A percentile compares a stretch with the other conserved stretches of the same genome.
Conservation (phyloP, 2,113 vertebrate genomes). For the Apistogramma diplotaenia region DNA sequence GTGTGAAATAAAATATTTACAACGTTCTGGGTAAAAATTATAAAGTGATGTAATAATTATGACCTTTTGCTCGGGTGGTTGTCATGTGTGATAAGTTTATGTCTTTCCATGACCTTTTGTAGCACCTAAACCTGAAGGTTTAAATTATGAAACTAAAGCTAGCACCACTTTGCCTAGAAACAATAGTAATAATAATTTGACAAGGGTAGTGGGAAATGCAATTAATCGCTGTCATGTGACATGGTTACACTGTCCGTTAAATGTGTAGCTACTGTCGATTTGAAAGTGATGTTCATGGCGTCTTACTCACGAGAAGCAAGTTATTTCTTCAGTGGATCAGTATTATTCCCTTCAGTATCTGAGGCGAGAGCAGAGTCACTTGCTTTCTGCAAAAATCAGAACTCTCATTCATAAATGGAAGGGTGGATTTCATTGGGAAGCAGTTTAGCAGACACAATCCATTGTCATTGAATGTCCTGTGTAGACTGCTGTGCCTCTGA, state of each 20-base stretch:
- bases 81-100: neutral
- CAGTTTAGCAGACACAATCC: neutral
- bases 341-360: neutral
- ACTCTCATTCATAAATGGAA: neutral
- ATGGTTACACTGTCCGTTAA: neutral
- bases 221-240: neutral
- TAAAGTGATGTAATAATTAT: neutral
- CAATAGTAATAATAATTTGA: neutral
- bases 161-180: neutral
- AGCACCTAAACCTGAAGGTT: neutral
- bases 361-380: neutral
- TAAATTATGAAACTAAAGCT: neutral
- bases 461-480: conserved; percentile 39
- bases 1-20: neutral
- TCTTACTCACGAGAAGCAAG: neutral
- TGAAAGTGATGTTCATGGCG: neutral
- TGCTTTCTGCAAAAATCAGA: neutral
- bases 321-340: neutral
- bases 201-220: neutral
- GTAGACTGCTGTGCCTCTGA: neutral
- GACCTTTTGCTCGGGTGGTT: neutral
- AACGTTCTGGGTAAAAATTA: neutral
- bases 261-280: neutral
- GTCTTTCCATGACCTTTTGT: neutral
- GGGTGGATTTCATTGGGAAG: neutral